Evolutionary conservation across 2,888 invertebrate genomes (phyloP).

Genomic region (Prosapia bicincta): DNA sequence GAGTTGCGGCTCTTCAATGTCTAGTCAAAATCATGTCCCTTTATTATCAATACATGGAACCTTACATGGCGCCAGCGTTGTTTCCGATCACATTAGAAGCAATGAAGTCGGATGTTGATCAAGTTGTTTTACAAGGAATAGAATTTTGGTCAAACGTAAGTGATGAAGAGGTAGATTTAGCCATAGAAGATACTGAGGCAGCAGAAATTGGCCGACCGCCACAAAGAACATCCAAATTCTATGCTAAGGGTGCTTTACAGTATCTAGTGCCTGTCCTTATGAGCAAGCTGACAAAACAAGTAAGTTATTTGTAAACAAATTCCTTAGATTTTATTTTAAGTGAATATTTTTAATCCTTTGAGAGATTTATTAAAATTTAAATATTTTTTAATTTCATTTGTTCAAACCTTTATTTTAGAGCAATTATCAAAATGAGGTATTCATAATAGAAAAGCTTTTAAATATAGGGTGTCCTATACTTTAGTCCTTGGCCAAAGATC

Average conservation of each 20-base stretch:
- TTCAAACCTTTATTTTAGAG: no score
- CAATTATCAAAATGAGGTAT: no score
- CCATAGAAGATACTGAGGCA: constrained; percentile 93
- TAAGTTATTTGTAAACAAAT: constrained; percentile 40
- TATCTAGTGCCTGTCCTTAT: constrained; percentile 92
- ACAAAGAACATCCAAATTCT: constrained; percentile 86
- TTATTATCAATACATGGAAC: constrained; percentile 99
- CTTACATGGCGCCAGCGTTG: constrained; percentile 96
- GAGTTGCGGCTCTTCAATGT: constrained; percentile 96
- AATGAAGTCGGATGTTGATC: constrained; percentile 96
- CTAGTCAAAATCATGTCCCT: constrained; percentile 97
- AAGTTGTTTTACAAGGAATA: constrained; percentile 96
- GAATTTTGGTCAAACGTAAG: constrained; percentile 99
- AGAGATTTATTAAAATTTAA: no score
- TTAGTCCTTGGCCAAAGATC: no score
- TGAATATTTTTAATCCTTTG: no score
- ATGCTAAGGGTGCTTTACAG: constrained; percentile 97
- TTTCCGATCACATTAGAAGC: constrained; percentile 99
- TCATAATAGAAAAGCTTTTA: no score
- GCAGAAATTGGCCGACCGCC: constrained; percentile 93
- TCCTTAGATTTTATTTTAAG: no score
- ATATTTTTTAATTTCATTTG: no score
- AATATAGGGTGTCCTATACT: no score
- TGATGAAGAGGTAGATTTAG: constrained; percentile 96
- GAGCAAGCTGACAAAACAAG: constrained; percentile 90